Conservation (phyloP, 2,797 vertebrate species). For the Eulemur mongoz region DNA sequence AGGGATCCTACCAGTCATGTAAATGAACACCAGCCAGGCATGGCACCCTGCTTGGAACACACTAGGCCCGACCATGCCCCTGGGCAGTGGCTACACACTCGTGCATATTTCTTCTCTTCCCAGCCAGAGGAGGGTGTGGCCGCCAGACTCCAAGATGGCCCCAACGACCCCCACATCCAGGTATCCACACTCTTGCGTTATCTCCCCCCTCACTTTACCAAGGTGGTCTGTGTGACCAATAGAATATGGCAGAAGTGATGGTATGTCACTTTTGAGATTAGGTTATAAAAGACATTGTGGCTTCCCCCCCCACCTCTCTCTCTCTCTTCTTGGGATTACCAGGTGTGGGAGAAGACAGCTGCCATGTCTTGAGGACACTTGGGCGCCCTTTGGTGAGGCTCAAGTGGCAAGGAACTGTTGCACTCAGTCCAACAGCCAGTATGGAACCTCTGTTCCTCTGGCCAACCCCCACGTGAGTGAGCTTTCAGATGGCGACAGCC, state of each 20-base stretch:
- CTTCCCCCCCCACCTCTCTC: neutral
- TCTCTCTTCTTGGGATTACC: neutral
- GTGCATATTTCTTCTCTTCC: neutral
- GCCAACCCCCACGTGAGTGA: neutral
- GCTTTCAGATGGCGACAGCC: neutral
- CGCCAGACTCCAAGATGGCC: neutral
- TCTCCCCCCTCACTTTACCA: neutral
- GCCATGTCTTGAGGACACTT: neutral
- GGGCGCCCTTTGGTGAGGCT: neutral
- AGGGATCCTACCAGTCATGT: accelerated
- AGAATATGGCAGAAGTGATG: neutral
- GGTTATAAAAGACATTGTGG: neutral
- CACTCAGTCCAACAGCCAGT: neutral
- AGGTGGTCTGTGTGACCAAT: neutral
- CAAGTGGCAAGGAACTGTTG: neutral
- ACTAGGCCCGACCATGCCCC: neutral
- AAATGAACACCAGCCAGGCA: accelerated
- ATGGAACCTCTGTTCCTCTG: too few species aligned
- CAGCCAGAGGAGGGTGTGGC: neutral
- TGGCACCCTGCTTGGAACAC: neutral
- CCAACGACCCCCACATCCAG: neutral
- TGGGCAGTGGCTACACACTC: neutral
- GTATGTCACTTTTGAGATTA: neutral
- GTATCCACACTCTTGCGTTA: too few species aligned
- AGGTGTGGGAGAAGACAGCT: neutral